A percentile compares a stretch with the other conserved stretches of the same genome.
Conservation (phyloP, 2,888 invertebrate species). For the Cynaeus angustus region DNA sequence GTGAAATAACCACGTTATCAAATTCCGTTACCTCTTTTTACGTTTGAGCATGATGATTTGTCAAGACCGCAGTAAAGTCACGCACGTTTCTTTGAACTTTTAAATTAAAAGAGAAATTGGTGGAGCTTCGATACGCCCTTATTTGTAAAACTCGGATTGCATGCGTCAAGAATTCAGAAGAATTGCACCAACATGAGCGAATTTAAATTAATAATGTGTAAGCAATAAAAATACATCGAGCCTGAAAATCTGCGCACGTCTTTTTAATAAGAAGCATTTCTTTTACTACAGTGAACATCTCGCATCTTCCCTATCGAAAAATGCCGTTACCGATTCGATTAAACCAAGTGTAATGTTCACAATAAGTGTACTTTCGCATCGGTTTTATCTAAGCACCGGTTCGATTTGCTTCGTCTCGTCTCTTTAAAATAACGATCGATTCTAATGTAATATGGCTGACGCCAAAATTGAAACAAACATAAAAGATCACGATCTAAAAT, state of each 20-base stretch:
- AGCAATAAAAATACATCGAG: too few relatives aligned
- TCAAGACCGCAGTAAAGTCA: constrained; percentile 3
- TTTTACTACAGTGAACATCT: too few relatives aligned
- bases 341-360: constrained; percentile 5
- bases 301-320: too few relatives aligned
- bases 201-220: too few relatives aligned
- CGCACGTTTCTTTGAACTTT: constrained; percentile 8
- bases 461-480: constrained; percentile 36
- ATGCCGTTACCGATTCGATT: too few relatives aligned
- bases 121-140: background rate
- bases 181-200: background rate
- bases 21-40: constrained; percentile 24
- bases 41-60: constrained; percentile 18
- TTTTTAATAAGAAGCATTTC: too few relatives aligned
- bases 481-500: constrained; percentile 42
- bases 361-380: background rate
- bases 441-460: constrained; percentile 20
- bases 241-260: too few relatives aligned
- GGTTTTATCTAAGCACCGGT: background rate
- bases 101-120: constrained; percentile 5
- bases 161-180: background rate
- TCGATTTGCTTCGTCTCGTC: constrained; percentile 19
- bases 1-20: constrained; percentile 22
- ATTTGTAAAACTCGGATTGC: constrained; percentile 3
- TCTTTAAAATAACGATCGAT: constrained; percentile 27